These are phyloP conservation scores for Mythimna vitellina DNA, from an alignment of 2,888 invertebrate species.

Conservation along the genomic window DNA sequence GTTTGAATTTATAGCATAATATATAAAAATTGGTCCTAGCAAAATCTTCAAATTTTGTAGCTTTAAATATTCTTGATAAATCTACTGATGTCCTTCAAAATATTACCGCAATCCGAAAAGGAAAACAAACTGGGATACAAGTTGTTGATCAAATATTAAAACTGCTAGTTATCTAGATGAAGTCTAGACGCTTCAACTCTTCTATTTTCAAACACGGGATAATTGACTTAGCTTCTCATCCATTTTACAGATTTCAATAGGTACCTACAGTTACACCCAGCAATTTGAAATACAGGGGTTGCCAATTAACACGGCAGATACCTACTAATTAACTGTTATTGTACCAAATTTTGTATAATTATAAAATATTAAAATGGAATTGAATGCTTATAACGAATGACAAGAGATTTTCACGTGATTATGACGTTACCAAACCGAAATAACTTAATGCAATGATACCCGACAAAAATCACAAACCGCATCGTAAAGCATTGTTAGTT, in stretches of 20 bases:
- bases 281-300: constrained; percentile 9
- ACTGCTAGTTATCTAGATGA: constrained; percentile 25
- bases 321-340: constrained; percentile 16
- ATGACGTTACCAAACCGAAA: constrained; percentile 47
- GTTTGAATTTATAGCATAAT: constrained; percentile 1
- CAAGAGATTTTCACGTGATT: constrained; percentile 36
- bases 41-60: not conserved
- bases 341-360: not conserved
- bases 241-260: constrained; percentile 21
- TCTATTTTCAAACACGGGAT: constrained; percentile 29
- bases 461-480: constrained; percentile 57
- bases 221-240: constrained; percentile 28
- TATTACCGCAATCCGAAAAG: not conserved
- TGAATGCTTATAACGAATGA: constrained; percentile 11
- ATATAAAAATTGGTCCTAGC: not conserved
- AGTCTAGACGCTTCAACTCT: constrained; percentile 35
- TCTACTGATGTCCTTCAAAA: not conserved
- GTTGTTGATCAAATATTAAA: constrained; percentile 38
- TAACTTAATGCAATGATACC: constrained; percentile 53
- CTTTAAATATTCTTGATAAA: constrained; percentile 4
- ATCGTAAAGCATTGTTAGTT: constrained; percentile 56
- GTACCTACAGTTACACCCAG: not conserved
- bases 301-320: constrained; percentile 27
- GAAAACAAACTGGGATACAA: constrained; percentile 9
- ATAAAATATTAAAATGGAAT: constrained; percentile 21